Evolutionary conservation across 2,797 vertebrate genomes (phyloP), one percentile per base, ranked within the genome.

Genomic region (Gallinago stenura): DNA sequence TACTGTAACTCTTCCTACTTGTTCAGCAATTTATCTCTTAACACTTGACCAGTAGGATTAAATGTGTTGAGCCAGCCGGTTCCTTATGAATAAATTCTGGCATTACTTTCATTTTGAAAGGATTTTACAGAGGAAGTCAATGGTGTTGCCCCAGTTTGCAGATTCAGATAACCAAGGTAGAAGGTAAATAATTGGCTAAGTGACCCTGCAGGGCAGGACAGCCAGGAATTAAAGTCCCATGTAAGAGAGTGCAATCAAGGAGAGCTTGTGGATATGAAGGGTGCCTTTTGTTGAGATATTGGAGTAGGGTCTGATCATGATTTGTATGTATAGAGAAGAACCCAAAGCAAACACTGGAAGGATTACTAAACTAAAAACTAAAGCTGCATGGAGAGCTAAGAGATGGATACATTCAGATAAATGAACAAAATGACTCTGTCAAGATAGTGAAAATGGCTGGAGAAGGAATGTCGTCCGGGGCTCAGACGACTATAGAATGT

Each of bases 1-100:
- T 57, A n/a, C n/a, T 58, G 22, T 18, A 62, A 66, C 30, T 46
- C 35, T n/a, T 76, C 37, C 45, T 54, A 43, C 21, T 51, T 30
- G 13, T 46, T 43, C 70, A 78, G 39, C n/a, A 64, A 46, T 48
- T 68, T 25, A 39, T 43, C 35, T 83, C 46, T 31, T 54, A 80
- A 83, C 18, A 7, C 26, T 81, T 81, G 48, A 83, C 26, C 48
- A 70, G 48, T 3, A 62, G n/a, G 35, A 90, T 61, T 91, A 95
- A 87, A 65, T 9, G 15, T 13, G 31, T 17, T 11, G 22, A 1
- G 2, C 45, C 2, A 4, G 30, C 43, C 54, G 4, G 10, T 48
- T 88, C 45, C 53, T 83, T 70, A 54, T n/a, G 50, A 50, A 80
- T 10, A 68, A 87, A 70, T 62, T 70, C 48, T 6, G 7, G 71